These are phyloP conservation scores for Dipodomys stephensi DNA, from an alignment of 2,113 vertebrate genomes.

Conservation along the genomic window DNA sequence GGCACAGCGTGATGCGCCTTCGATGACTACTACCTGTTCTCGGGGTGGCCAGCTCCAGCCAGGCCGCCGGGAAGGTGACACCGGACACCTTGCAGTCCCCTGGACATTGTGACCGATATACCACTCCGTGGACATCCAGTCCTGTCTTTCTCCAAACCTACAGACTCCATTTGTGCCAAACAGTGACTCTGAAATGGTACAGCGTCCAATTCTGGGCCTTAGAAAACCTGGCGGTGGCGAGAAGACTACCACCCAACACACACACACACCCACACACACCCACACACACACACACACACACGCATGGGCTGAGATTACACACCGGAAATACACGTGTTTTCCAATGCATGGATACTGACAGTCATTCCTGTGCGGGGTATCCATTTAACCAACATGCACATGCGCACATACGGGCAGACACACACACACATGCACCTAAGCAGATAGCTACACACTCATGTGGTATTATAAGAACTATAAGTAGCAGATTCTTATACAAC, in stretches of 20 bases:
- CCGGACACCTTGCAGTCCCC: rapidly evolving
- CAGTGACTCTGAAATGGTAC: not conserved
- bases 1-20: rapidly evolving
- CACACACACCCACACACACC: no score
- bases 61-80: rapidly evolving
- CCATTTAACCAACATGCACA: not conserved
- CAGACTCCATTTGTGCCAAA: not conserved
- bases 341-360: rapidly evolving
- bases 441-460: no score
- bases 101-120: not conserved
- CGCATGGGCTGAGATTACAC: rapidly evolving
- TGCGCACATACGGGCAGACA: no score
- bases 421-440: no score
- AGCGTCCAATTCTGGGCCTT: not conserved
- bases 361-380: rapidly evolving
- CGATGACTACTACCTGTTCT: not conserved
- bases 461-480: no score
- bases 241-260: not conserved
- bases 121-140: rapidly evolving
- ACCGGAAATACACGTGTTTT: not conserved
- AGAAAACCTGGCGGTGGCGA: not conserved
- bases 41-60: not conserved
- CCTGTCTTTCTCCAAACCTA: not conserved
- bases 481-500: not conserved
- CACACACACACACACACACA: no score